phyloP scores from a whole-genome alignment of 1,140 invertebrate genomes.

The Eumaeus atala region DNA sequence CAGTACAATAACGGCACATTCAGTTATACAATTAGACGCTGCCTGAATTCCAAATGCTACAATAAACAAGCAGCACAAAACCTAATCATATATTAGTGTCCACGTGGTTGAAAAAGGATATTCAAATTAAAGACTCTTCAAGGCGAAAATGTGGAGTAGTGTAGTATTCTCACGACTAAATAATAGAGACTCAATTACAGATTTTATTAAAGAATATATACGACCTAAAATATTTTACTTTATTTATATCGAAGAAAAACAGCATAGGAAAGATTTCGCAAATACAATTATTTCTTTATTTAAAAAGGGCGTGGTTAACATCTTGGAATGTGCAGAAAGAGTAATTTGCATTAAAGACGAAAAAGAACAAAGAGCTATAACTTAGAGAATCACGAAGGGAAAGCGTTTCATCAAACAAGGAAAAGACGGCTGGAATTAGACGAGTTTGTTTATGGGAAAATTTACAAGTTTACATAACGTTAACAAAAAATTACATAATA shows the following conservation, averaged over 20 bases:
- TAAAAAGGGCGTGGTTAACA: constrained; percentile 22
- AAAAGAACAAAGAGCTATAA: constrained; percentile 26
- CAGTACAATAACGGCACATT: constrained; percentile 21
- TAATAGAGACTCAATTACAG: constrained; percentile 23
- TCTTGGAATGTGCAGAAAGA: constrained; percentile 27
- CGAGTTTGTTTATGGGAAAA: constrained; percentile 26
- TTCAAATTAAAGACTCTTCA: constrained; percentile 20
- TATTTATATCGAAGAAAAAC: constrained; percentile 26
- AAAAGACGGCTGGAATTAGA: constrained; percentile 23
- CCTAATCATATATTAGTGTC: constrained; percentile 30
- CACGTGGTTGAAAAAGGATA: constrained; percentile 21
- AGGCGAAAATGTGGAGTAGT: constrained; percentile 24
- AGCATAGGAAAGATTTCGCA: constrained; percentile 20
- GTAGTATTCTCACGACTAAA: constrained; percentile 23
- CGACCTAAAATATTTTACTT: constrained; percentile 27
- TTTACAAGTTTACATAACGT: too few relatives aligned
- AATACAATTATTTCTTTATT: constrained; percentile 21
- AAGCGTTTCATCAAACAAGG: constrained; percentile 32
- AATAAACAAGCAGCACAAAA: constrained; percentile 31
- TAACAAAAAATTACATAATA: too few relatives aligned
- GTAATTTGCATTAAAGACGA: constrained; percentile 25
- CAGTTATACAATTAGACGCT: constrained; percentile 20
- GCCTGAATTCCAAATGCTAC: constrained; percentile 25
- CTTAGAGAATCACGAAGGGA: constrained; percentile 33
- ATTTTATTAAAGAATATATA: constrained; percentile 29